Base-by-base conservation (phyloP, 1,140 invertebrate genomes). In the Drosophila ercepeae region DNA sequence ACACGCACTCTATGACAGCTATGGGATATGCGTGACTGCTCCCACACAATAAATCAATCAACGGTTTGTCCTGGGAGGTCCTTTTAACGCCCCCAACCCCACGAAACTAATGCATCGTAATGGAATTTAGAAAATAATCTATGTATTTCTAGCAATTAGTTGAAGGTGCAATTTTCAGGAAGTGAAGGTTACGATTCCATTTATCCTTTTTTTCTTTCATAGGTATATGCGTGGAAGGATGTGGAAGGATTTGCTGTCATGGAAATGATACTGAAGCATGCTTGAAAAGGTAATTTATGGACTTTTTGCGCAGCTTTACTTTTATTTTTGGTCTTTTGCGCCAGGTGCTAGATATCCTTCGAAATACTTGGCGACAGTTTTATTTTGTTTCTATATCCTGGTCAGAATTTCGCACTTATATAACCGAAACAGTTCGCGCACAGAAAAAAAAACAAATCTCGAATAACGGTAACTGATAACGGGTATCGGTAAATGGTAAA, bases 41-140 rank as follows among this genome's bases (percentile, higher is more conserved):
- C 32, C 44, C 55, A 46, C 68, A 34, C 48, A 72, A 61, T 72
- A 63, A 72, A 72, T 72, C 69, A 73, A 73, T 73, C 69, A 73
- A 72, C 48, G 14, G 11, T 13, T 34, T 27, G 41, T 61, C 29
- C 42, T 39, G 16, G 39, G 39, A 16, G 39, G 39, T 42, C 39
- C 39, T 16, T n/a, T 34, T 36, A 49, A 29, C 7, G 44, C 16
- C 45, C 41, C 1, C 23, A 34, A 29, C 8, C 11, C 25, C 27
- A 18, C 51, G 44, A 55, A 19, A 8, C 69, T 44, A 61, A 71
- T 72, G 65, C 42, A 51, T 49, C 27, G 36, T 69, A 69, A 60
- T 72, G 68, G 42, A 57, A 55, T 48, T 69, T 16, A 21, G 18
- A 14, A 16, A 18, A 9, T 41, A 11, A 21, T 52, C 19, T 61